phyloP scores from a whole-genome alignment of 2,113 vertebrate species.

The Pterocles burchelli region DNA sequence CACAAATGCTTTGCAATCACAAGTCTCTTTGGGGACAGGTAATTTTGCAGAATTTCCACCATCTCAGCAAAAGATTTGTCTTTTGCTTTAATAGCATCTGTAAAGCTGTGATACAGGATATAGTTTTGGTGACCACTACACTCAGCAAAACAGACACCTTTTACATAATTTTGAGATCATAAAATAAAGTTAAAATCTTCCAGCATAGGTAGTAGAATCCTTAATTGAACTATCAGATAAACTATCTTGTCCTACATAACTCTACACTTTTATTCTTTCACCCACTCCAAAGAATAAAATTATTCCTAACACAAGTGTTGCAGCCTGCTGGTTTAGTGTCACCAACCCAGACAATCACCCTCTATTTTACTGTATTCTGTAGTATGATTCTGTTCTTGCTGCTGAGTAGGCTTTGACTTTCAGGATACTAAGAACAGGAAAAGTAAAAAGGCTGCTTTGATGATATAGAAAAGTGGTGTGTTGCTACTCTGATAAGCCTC shows the following conservation, averaged over 20 bases:
- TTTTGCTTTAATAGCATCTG: not conserved
- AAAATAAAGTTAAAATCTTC: not conserved
- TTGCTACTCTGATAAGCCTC: not conserved
- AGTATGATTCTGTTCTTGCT: fast-evolving
- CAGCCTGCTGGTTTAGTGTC: not conserved
- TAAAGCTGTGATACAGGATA: not conserved
- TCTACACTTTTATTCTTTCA: not conserved
- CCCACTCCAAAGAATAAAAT: not conserved
- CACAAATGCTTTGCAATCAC: not conserved
- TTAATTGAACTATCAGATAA: not conserved
- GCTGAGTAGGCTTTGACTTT: not conserved
- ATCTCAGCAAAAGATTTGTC: not conserved
- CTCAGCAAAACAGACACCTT: not conserved
- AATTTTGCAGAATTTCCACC: conserved; percentile 1
- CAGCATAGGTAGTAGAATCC: not conserved
- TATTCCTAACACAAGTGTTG: not conserved
- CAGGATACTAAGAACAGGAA: not conserved
- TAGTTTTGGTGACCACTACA: not conserved
- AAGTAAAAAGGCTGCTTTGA: not conserved
- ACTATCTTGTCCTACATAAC: not conserved
- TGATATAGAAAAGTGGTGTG: not conserved
- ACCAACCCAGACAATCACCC: not conserved
- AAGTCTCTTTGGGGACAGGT: not conserved
- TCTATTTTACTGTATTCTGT: not conserved
- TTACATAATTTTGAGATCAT: not conserved